Conservation (phyloP, 1,140 invertebrate species). For the Euschistus heros region DNA sequence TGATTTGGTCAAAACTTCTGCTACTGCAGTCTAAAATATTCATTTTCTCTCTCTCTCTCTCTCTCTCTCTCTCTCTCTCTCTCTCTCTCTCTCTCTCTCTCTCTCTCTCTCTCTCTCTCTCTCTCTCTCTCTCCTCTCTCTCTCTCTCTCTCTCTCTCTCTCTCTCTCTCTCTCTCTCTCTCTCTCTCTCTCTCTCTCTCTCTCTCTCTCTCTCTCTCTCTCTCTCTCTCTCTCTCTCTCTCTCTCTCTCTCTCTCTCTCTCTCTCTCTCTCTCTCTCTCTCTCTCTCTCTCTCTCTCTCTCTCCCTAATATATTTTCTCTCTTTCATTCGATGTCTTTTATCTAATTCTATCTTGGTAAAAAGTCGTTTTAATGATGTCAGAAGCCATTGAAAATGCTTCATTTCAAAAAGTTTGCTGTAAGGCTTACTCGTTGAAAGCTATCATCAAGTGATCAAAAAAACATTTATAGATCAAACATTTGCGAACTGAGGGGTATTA, state of each 20-base stretch:
- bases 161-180: constrained; percentile 19
- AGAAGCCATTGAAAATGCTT: too few relatives aligned
- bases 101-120: constrained; percentile 16
- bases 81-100: constrained; percentile 19
- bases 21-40: too few relatives aligned
- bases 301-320: neutral
- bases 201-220: constrained; percentile 18
- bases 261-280: constrained; percentile 19
- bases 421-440: too few relatives aligned
- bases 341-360: too few relatives aligned
- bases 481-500: too few relatives aligned
- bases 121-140: neutral
- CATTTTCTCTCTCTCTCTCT: constrained; percentile 18
- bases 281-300: constrained; percentile 18
- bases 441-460: too few relatives aligned
- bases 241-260: constrained; percentile 18
- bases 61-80: constrained; percentile 21
- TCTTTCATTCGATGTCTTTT: constrained; percentile 8
- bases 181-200: constrained; percentile 4
- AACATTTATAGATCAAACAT: too few relatives aligned
- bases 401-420: too few relatives aligned
- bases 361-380: too few relatives aligned
- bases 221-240: constrained; percentile 19
- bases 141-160: constrained; percentile 13
- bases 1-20: too few relatives aligned